Conservation (phyloP, 2,797 vertebrate genomes). For the Coregonus ussuriensis region DNA sequence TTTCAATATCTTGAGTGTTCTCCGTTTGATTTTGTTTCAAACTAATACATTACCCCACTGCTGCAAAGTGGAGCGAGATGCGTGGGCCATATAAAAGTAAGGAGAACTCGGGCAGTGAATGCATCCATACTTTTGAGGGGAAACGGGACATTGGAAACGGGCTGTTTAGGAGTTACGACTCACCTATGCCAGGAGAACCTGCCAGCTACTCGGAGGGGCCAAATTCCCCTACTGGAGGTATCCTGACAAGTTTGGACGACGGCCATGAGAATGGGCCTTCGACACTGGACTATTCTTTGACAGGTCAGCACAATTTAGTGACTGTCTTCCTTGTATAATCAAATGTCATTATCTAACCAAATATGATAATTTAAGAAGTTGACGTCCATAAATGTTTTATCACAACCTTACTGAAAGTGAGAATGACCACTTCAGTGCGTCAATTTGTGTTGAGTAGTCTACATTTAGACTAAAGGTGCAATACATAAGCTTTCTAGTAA, state of each 20-base stretch:
- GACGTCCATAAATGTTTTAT: not conserved
- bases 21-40: not conserved
- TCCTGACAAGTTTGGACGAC: not conserved
- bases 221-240: slow-evolving; percentile 14
- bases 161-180: not conserved
- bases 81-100: slow-evolving; percentile 42
- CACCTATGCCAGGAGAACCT: not conserved
- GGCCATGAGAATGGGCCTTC: not conserved
- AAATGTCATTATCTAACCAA: not conserved
- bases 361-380: not conserved
- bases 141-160: not conserved
- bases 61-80: slow-evolving; percentile 36
- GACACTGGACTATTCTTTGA: not conserved
- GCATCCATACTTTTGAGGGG: not conserved
- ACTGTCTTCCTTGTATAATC: not conserved
- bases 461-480: not conserved
- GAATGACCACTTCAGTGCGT: not conserved
- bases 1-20: not conserved
- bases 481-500: not conserved
- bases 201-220: not conserved
- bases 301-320: not conserved
- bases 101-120: not conserved
- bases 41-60: not conserved
- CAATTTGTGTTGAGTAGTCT: not conserved
- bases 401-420: no score